A percentile compares a stretch with the other conserved stretches of the same genome.
phyloP scores from a whole-genome alignment of 2,797 vertebrate species.

The Sciaenops ocellatus region DNA sequence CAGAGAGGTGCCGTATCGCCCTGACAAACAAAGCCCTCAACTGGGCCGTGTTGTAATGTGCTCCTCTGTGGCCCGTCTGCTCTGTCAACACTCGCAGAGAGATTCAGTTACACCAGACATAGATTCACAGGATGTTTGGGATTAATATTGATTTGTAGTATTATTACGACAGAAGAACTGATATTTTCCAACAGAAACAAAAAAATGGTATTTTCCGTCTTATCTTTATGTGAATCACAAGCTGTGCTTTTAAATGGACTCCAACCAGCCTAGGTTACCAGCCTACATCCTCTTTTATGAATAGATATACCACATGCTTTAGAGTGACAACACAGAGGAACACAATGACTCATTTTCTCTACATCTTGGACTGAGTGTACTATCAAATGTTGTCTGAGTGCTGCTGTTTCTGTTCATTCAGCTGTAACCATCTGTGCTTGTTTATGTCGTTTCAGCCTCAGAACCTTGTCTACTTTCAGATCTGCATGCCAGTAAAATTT shows the following conservation, averaged over 20 bases:
- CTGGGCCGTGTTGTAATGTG: constrained; percentile 38
- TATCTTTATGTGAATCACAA: constrained; percentile 19
- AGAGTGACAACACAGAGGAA: constrained; percentile 36
- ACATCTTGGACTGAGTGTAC: constrained; percentile 23
- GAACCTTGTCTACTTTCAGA: constrained; percentile 22
- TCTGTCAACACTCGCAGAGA: constrained; percentile 34
- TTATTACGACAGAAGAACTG: constrained; percentile 1
- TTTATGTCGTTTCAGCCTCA: constrained; percentile 35
- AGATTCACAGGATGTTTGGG: constrained; percentile 26
- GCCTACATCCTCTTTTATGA: constrained; percentile 37
- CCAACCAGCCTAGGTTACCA: constrained; percentile 16
- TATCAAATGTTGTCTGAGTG: constrained; percentile 39
- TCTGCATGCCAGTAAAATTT: constrained; percentile 3
- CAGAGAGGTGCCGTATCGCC: constrained; percentile 37
- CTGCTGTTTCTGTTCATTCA: constrained; percentile 49
- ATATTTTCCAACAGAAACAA: neutral
- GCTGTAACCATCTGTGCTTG: constrained; percentile 55
- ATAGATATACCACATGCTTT: constrained; percentile 21
- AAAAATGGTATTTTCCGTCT: neutral
- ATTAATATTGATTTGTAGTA: constrained; percentile 32
- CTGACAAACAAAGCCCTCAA: constrained; percentile 44
- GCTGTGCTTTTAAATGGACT: constrained; percentile 30
- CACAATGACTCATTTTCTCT: constrained; percentile 54
- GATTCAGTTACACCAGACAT: constrained; percentile 48
- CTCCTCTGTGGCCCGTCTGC: constrained; percentile 46